Percentiles rank a stretch among this genome's conserved stretches.
These are phyloP conservation scores for Plumapathes pennacea DNA, from an alignment of 92 coral and sea anemone species.

Conservation along the genomic window DNA sequence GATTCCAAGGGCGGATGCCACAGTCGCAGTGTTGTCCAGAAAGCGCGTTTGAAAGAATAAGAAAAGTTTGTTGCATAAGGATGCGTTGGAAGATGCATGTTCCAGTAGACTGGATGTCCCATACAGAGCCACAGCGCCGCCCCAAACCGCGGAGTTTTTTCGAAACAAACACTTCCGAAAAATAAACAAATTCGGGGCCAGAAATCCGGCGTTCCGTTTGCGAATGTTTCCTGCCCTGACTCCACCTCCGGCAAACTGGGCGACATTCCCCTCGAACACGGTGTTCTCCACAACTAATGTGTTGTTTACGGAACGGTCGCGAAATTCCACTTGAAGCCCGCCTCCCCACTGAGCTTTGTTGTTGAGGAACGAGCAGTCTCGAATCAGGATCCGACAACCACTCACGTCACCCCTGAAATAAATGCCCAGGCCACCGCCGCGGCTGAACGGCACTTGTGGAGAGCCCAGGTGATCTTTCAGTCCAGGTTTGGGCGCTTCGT, in stretches of 20 bases:
- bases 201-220: background rate
- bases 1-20: conserved; percentile 63
- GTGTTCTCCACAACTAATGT: conserved; percentile 47
- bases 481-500: conserved; percentile 37
- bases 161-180: conserved; percentile 36
- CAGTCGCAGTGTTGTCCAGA: conserved; percentile 45
- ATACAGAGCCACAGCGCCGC: conserved; percentile 59
- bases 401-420: conserved; percentile 57
- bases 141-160: conserved; percentile 53
- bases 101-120: conserved; percentile 42
- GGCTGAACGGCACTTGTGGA: conserved; percentile 4
- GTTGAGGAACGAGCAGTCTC: conserved; percentile 51
- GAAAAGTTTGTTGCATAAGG: conserved; percentile 8
- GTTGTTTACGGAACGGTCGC: conserved; percentile 50
- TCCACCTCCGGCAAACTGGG: conserved; percentile 72
- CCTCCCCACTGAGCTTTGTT: conserved; percentile 92
- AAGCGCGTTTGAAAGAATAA: conserved; percentile 36
- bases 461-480: conserved; percentile 10
- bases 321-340: conserved; percentile 66
- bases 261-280: conserved; percentile 50
- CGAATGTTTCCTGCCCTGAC: conserved; percentile 38
- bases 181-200: conserved; percentile 32
- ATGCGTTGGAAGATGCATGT: conserved; percentile 2
- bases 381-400: conserved; percentile 47
- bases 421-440: conserved; percentile 54